These are phyloP conservation scores for Ptycholaimellus sp. DNA, from an alignment of 2,888 invertebrate species.

Conservation along the genomic window DNA sequence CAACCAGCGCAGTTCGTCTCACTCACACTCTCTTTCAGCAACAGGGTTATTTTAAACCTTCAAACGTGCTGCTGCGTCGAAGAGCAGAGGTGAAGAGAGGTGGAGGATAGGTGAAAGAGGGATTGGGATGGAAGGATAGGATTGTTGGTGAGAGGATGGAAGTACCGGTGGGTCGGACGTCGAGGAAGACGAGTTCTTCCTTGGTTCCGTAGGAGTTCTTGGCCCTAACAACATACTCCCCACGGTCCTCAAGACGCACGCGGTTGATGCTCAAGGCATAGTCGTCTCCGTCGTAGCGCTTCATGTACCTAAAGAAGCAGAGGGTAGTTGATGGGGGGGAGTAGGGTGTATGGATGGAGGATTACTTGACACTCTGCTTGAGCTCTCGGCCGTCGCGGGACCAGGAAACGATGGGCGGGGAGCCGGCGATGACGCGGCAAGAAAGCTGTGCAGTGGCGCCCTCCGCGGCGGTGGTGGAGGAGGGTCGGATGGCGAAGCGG, in stretches of 20 bases:
- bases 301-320: too few species aligned
- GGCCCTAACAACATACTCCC: conserved; percentile 83
- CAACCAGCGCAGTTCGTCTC: too few species aligned
- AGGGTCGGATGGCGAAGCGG: conserved; percentile 84
- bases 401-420: conserved; percentile 85
- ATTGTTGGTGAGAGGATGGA: too few species aligned
- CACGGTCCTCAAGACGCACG: conserved; percentile 74
- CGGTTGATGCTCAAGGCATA: conserved; percentile 93
- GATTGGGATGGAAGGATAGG: too few species aligned
- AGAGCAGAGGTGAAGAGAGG: too few species aligned
- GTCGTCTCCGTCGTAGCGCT: conserved; percentile 78
- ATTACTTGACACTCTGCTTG: conserved; percentile 83
- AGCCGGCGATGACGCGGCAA: conserved; percentile 73
- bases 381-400: conserved; percentile 71
- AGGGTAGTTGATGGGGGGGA: too few species aligned
- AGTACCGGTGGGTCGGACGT: too few species aligned
- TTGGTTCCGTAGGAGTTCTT: conserved; percentile 85
- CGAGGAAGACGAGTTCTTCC: conserved; percentile 84
- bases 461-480: conserved; percentile 80
- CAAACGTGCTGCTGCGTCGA: too few species aligned
- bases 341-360: too few species aligned
- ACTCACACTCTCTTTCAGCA: too few species aligned
- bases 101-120: too few species aligned
- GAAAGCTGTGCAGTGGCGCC: conserved; percentile 91
- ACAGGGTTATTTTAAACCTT: too few species aligned